Evolutionary conservation across 2,797 vertebrate genomes (phyloP).

Genomic region (Phylloscopus collybita): DNA sequence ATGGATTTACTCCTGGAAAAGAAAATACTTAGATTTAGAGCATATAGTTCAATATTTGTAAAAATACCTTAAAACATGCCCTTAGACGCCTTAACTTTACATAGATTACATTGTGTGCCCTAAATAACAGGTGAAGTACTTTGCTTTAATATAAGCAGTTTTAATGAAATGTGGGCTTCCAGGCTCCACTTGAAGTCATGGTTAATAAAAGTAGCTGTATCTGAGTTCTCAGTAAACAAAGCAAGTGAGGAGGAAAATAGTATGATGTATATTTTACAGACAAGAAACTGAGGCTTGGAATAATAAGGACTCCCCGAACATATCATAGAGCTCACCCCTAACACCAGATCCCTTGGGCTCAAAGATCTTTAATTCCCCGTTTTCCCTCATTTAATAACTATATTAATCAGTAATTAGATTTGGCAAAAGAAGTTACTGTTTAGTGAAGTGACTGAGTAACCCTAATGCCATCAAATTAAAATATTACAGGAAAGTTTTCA

Average conservation of each 20-base stretch:
- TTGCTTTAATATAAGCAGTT: neutral
- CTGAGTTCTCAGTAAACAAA: neutral
- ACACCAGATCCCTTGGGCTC: neutral
- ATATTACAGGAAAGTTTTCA: neutral
- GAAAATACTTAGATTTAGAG: neutral
- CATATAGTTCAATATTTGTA: neutral
- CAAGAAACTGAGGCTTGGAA: neutral
- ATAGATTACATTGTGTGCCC: neutral
- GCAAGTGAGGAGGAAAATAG: neutral
- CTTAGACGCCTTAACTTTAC: neutral
- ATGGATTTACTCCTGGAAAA: neutral
- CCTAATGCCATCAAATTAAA: neutral
- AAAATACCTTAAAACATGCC: neutral
- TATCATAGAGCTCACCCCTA: neutral
- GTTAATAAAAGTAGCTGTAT: neutral
- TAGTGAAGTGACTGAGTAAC: neutral
- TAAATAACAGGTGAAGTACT: neutral
- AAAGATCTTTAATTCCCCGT: neutral
- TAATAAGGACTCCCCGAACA: neutral
- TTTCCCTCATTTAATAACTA: neutral
- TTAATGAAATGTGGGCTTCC: neutral
- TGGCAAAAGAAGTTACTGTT: neutral
- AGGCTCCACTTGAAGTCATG: neutral
- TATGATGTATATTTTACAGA: neutral
- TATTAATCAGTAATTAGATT: neutral